A percentile compares a stretch with the other conserved stretches of the same genome.
These are phyloP conservation scores for Heterohyrax brucei DNA, from an alignment of 2,797 vertebrate genomes.

Conservation along the genomic window DNA sequence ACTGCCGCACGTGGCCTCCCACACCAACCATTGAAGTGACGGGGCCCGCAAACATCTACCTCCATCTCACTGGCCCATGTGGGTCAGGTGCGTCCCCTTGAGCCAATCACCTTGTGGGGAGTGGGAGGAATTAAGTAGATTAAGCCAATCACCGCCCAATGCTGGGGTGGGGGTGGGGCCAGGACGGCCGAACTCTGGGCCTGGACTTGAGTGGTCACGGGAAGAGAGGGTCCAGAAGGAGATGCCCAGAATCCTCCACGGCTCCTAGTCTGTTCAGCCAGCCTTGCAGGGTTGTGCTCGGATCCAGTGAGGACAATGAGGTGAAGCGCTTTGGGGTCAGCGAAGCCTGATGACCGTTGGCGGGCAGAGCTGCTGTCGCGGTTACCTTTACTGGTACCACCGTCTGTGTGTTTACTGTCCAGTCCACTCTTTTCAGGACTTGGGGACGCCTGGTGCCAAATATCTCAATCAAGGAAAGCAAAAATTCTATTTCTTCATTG, in stretches of 20 bases:
- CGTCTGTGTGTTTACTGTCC: conserved; percentile 21
- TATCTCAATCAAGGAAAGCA: conserved; percentile 52
- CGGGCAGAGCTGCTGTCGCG: neutral
- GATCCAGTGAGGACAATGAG: neutral
- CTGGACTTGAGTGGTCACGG: neutral
- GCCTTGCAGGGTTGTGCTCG: neutral
- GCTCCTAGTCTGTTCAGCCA: neutral
- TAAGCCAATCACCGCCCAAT: neutral
- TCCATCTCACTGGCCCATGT: neutral
- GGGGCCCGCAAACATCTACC: too few species aligned
- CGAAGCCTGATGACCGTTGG: neutral
- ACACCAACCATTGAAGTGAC: neutral
- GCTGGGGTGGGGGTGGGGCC: neutral
- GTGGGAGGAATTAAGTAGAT: neutral
- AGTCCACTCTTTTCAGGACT: conserved; percentile 42
- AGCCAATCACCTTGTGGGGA: neutral
- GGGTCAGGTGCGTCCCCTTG: neutral
- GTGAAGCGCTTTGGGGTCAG: neutral
- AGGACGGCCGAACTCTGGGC: neutral
- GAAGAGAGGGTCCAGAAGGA: neutral
- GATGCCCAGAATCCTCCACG: neutral
- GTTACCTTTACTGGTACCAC: neutral
- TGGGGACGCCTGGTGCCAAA: neutral
- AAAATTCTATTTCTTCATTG: conserved; percentile 53
- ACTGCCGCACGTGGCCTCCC: neutral